phyloP scores from a whole-genome alignment of 37 sponge, comb jelly and placozoan genomes.

The Halichondria panicea region DNA sequence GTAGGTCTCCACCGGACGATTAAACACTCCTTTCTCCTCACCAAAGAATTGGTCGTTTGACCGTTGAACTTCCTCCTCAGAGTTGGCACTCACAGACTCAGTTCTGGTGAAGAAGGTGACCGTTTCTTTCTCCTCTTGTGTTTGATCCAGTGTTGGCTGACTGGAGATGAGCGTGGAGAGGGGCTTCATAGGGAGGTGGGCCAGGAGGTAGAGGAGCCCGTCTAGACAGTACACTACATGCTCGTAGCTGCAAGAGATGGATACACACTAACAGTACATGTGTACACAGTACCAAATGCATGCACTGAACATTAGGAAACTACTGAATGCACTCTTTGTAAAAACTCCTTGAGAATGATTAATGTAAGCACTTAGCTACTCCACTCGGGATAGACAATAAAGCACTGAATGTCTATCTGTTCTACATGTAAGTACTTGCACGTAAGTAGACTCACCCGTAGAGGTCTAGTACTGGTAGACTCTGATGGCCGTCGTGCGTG shows the following conservation, averaged over 20 bases:
- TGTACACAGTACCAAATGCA: background rate
- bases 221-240: slow-evolving; percentile 85
- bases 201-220: slow-evolving; percentile 64
- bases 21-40: slow-evolving; percentile 2
- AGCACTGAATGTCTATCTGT: too few relatives aligned
- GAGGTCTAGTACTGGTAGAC: slow-evolving; percentile 70
- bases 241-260: slow-evolving; percentile 62
- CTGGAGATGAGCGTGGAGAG: background rate
- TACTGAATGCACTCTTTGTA: background rate
- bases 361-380: too few relatives aligned
- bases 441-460: slow-evolving; percentile 81
- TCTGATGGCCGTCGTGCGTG: slow-evolving; percentile 27
- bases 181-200: slow-evolving; percentile 69
- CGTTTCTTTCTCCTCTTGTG: background rate
- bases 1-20: slow-evolving; percentile 46
- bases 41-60: slow-evolving; percentile 51
- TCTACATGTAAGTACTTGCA: background rate
- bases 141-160: slow-evolving; percentile 3
- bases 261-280: background rate
- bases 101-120: slow-evolving; percentile 35
- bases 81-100: slow-evolving; percentile 32
- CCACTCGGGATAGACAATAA: too few relatives aligned
- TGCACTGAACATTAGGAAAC: background rate
- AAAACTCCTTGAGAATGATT: background rate
- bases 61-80: slow-evolving; percentile 24